Evolutionary conservation across 2,113 vertebrate genomes (phyloP), one percentile per base, ranked within the genome.

Genomic region (Ciconia stormi): DNA sequence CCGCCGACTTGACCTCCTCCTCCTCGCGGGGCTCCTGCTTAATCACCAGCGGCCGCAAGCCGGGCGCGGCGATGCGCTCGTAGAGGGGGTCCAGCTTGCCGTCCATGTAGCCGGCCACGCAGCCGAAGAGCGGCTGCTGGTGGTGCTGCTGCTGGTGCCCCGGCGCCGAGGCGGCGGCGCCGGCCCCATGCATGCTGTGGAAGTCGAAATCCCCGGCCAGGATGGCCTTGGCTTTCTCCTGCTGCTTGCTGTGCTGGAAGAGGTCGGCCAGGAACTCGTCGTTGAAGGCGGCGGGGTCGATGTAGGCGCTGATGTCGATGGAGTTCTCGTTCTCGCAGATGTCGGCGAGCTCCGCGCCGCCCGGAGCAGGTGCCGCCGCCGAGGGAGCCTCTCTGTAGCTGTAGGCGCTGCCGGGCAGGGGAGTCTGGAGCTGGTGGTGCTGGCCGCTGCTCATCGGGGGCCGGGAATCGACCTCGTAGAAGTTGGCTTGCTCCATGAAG

Each of bases 241-340:
- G 99, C 98, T 98, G 98, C 95, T 99, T 98, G 98, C 97, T 99
- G 98, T 99, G 99, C 98, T 99, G 99, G 98, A 99, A 99, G 83
- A 99, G 98, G 94, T 99, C 99, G 32, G 99, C 99, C 97, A 99
- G 98, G 97, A 99, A 99, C 97, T 99, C 99, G 99, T 99, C 99
- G 99, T 99, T 99, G 95, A 99, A 99, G 40, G 99, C 99, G 42
- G 99, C 97, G 38, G 99, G 99, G 97, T 99, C 99, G 90, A 99
- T 99, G 98, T 99, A 99, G 71, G 99, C 99, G 97, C 99, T 99
- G 97, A 99, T 99, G 97, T 99, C 99, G 96, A 99, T 99, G 93
- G 99, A 99, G 96, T 99, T 99, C 98, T 99, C 99, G 98, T 98
- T 99, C 97, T 99, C 99, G 94, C 99, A 99, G 98, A 99, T 99